Conservation (phyloP, 2,113 vertebrate species). For the Rhinogobius similis region DNA sequence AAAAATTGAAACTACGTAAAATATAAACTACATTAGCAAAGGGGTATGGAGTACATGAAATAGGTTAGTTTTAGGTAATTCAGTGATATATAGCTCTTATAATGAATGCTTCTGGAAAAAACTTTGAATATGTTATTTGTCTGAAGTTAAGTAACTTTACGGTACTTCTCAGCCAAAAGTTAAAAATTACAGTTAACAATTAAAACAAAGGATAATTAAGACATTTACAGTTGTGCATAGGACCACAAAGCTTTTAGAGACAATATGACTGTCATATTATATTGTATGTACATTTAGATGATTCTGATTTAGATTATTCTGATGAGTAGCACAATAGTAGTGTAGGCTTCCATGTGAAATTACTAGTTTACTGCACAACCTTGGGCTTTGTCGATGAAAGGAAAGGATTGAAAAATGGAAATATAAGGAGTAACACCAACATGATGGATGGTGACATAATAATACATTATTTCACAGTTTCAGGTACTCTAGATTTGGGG, state of each 20-base stretch:
- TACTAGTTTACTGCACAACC: not conserved
- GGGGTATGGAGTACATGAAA: not conserved
- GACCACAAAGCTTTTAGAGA: constrained; percentile 13
- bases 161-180: not conserved
- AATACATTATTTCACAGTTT: constrained; percentile 10
- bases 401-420: not conserved
- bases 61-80: constrained; percentile 3
- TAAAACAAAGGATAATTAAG: constrained; percentile 2
- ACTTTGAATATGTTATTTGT: no score
- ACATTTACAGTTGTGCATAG: constrained; percentile 14
- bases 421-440: not conserved
- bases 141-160: no score
- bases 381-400: not conserved
- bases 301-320: not conserved
- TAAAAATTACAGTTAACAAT: constrained; percentile 12
- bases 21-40: not conserved
- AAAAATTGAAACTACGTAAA: constrained; percentile 8
- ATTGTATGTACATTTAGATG: not conserved
- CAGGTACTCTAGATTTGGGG: constrained; percentile 17
- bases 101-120: not conserved
- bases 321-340: not conserved
- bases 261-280: constrained; percentile 15
- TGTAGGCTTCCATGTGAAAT: constrained; percentile 12
- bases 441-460: constrained; percentile 14
- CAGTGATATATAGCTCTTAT: not conserved